phyloP scores from a whole-genome alignment of 1,140 invertebrate species.

The Calliphora vicina region DNA sequence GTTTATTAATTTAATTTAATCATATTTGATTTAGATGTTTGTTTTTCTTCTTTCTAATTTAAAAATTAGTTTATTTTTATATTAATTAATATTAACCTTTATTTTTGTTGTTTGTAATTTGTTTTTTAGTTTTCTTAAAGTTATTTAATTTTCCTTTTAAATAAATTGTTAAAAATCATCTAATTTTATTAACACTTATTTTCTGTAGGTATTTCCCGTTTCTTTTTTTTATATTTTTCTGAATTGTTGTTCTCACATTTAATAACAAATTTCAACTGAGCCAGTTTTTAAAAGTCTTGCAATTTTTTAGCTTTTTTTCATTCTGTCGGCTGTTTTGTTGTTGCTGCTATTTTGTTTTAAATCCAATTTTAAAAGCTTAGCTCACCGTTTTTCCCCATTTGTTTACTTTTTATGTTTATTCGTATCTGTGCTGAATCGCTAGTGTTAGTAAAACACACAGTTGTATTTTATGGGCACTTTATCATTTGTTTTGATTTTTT shows the following conservation, averaged over 20 bases:
- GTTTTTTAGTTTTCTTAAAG: background rate
- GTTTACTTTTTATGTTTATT: background rate
- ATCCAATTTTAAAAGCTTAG: background rate
- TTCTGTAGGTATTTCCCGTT: background rate
- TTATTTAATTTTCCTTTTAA: background rate
- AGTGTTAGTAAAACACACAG: background rate
- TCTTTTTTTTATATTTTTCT: background rate
- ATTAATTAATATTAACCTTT: slow-evolving; percentile 12
- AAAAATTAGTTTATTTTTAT: background rate
- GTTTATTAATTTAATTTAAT: background rate
- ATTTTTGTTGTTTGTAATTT: background rate
- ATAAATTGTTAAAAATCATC: background rate
- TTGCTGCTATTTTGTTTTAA: background rate
- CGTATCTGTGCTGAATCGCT: background rate
- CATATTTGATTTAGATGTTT: too few species aligned
- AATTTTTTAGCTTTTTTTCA: slow-evolving; percentile 2
- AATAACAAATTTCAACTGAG: background rate
- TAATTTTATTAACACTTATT: background rate
- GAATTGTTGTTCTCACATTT: slow-evolving; percentile 2
- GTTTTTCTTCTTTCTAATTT: too few species aligned
- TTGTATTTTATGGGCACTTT: background rate
- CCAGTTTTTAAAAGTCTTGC: background rate
- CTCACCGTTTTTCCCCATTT: background rate
- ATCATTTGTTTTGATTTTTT: background rate
- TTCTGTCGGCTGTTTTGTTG: background rate